Evolutionary conservation across 2,113 vertebrate genomes (phyloP), one percentile per base, ranked within the genome.

Genomic region (Lycocorax pyrrhopterus): DNA sequence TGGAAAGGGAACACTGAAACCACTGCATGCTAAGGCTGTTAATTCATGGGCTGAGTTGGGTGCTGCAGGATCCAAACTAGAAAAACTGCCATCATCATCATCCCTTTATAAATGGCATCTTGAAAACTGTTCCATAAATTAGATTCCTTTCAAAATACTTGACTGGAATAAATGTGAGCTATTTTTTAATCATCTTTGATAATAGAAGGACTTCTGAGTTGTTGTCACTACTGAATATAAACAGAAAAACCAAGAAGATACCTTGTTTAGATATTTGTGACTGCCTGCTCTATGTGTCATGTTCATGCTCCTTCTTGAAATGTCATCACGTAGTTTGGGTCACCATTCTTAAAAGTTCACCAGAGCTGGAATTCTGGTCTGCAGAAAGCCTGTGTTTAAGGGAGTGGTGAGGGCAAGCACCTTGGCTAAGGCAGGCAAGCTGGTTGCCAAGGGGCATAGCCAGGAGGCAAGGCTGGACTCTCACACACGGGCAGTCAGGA

Each of bases 391-490:
- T 0, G 0, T 32, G 23, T 66, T 37, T 32, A 33, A 80, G 23
- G 32, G 25, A 72, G 12, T 7, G 8, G 33, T 0, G 2, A 58
- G 44, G n/a, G 8, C 8, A 30, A 43, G 33, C 3, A 1, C 39
- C 15, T 29, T 3, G 2, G 16, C 1, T 4, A 29, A 41, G 18
- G 26, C 37, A 43, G 32, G 39, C 20, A 26, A 35, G 21, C 64
- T 4, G 1, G 6, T 26, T 81, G 27, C 81, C 0, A 0, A 62
- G 14, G 16, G 19, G 6, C 27, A 47, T 1, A 5, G 14, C 39
- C 47, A 30, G 37, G 60, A 66, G 29, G 22, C 22, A 37, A 26
- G 35, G 41, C 21, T 77, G 62, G 33, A 3, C 49, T 68, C 13
- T 79, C 14, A 47, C 13, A 25, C 27, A 1, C 0, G 0, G n/a